Conservation (phyloP, 2,797 vertebrate genomes). For the Betta splendens region DNA sequence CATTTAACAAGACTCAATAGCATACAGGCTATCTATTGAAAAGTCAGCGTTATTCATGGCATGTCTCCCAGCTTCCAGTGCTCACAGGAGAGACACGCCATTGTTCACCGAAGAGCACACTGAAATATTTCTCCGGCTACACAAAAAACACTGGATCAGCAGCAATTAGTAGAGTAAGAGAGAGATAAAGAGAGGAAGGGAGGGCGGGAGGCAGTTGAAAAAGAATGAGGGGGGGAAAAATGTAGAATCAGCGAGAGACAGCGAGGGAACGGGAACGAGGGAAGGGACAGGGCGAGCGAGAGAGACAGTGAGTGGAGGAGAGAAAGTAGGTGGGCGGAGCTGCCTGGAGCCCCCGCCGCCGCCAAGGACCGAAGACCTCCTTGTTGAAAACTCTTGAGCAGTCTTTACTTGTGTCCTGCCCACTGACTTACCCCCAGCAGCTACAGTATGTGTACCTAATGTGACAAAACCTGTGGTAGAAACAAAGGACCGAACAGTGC, state of each 20-base stretch:
- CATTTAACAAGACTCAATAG: conserved; percentile 78
- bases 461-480: conserved; percentile 56
- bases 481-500: conserved; percentile 51
- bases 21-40: conserved; percentile 72
- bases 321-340: conserved; percentile 46
- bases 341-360: conserved; percentile 63
- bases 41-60: conserved; percentile 77
- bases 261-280: conserved; percentile 53
- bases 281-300: conserved; percentile 25
- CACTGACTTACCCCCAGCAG: conserved; percentile 68
- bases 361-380: conserved; percentile 62
- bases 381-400: conserved; percentile 70
- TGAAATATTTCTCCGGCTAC: conserved; percentile 78
- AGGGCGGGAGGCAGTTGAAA: conserved; percentile 51
- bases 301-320: conserved; percentile 33
- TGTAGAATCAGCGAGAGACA: conserved; percentile 74
- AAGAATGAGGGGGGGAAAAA: conserved; percentile 63
- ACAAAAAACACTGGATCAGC: conserved; percentile 79
- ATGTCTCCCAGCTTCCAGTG: conserved; percentile 62
- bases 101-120: conserved; percentile 73
- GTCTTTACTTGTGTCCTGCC: conserved; percentile 53
- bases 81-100: conserved; percentile 69
- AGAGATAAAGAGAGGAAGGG: conserved; percentile 70
- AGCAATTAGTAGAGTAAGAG: conserved; percentile 78
- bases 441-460: conserved; percentile 41